A percentile compares a stretch with the other conserved stretches of the same genome.
These are phyloP conservation scores for Pseudomyrmex flavicornis DNA, from an alignment of 1,140 invertebrate species.

Conservation along the genomic window DNA sequence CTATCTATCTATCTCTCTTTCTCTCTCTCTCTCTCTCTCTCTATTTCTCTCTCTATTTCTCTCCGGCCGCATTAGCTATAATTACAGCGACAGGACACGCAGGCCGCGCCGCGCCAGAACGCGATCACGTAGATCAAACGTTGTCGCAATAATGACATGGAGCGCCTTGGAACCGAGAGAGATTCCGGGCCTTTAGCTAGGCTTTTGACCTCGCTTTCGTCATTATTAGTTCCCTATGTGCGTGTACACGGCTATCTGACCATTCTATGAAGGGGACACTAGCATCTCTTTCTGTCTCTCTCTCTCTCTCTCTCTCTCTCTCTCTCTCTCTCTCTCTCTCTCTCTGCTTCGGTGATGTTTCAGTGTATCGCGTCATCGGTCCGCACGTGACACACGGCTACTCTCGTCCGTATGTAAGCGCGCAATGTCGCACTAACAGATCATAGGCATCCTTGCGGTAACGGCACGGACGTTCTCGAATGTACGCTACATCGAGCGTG, in stretches of 20 bases:
- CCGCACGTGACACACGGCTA: conserved; percentile 64
- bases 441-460: conserved; percentile 69
- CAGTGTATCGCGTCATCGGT: conserved; percentile 38
- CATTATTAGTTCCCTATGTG: conserved; percentile 55
- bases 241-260: neutral
- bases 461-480: conserved; percentile 78
- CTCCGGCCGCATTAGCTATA: conserved; percentile 55
- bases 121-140: conserved; percentile 70
- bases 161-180: conserved; percentile 42
- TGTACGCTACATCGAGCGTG: conserved; percentile 80
- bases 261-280: conserved; percentile 24
- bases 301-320: conserved; percentile 11
- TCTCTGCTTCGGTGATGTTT: conserved; percentile 18
- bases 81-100: conserved; percentile 56
- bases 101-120: conserved; percentile 9
- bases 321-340: conserved; percentile 19
- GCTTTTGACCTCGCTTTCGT: conserved; percentile 65
- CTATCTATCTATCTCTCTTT: neutral
- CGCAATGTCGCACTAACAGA: conserved; percentile 70
- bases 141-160: conserved; percentile 62
- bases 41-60: neutral
- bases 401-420: conserved; percentile 49
- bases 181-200: conserved; percentile 15
- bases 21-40: neutral
- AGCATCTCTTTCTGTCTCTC: too few species aligned